phyloP scores from a whole-genome alignment of 2,797 vertebrate genomes.

The Alectoris magna region DNA sequence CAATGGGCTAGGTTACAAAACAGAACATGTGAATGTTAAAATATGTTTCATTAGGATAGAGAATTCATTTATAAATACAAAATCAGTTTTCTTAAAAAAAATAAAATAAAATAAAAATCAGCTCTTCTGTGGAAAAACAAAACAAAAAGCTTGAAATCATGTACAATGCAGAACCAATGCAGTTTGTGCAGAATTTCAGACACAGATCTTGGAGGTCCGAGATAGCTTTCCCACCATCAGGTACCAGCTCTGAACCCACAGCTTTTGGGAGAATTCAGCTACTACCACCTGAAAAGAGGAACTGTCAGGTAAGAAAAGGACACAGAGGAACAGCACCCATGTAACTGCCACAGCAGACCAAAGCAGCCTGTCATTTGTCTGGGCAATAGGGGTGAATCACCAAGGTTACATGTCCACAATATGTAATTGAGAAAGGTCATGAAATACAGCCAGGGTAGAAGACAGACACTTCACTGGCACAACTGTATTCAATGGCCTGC shows the following conservation, averaged over 20 bases:
- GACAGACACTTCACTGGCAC: background rate
- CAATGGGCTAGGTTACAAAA: background rate
- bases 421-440: background rate
- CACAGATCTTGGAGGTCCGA: background rate
- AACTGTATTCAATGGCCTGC: background rate
- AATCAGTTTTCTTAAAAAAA: background rate
- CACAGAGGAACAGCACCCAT: background rate
- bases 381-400: rapidly evolving
- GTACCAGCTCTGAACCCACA: background rate
- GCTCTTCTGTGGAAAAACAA: background rate
- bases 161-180: background rate
- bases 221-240: background rate
- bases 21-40: background rate
- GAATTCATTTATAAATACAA: background rate
- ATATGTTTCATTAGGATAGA: background rate
- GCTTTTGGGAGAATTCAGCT: background rate
- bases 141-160: background rate
- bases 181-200: background rate
- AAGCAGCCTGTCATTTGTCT: background rate
- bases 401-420: background rate
- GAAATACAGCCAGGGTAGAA: background rate
- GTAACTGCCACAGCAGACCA: background rate
- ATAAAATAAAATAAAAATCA: background rate
- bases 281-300: background rate
- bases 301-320: background rate